Conservation (phyloP, 1,140 invertebrate genomes). For the Atta cephalotes region DNA sequence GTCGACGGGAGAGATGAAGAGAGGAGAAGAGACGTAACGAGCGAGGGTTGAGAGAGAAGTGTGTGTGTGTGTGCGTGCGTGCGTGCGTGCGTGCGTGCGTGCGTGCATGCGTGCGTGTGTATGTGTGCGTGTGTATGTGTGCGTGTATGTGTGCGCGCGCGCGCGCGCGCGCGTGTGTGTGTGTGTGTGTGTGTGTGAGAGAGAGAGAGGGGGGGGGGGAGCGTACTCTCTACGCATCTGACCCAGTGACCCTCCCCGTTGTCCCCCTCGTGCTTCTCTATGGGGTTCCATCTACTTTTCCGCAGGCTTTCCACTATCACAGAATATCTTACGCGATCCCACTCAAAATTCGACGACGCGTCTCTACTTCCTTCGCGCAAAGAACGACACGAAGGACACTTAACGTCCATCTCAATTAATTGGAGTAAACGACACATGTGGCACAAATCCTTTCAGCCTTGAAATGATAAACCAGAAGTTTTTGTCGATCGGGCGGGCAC, state of each 20-base stretch:
- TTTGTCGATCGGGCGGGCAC: not conserved
- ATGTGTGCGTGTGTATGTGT: no score
- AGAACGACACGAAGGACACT: conserved; percentile 30
- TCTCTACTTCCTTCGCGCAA: conserved; percentile 61
- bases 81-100: no score
- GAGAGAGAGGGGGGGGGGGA: conserved; percentile 64
- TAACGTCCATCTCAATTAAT: conserved; percentile 45
- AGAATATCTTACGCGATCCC: conserved; percentile 56
- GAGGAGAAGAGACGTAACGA: conserved; percentile 57
- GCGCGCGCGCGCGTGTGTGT: no score
- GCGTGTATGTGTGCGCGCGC: no score
- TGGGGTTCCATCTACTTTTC: conserved; percentile 49
- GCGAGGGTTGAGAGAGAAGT: conserved; percentile 62
- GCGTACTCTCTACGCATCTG: conserved; percentile 79
- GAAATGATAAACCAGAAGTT: not conserved
- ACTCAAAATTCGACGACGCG: conserved; percentile 69
- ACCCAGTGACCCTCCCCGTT: conserved; percentile 84
- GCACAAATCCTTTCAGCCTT: not conserved
- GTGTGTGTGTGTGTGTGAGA: not conserved
- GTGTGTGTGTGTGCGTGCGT: no score
- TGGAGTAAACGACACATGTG: not conserved
- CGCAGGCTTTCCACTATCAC: conserved; percentile 13
- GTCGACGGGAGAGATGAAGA: conserved; percentile 63
- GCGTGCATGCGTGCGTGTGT: no score
- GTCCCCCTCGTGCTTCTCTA: conserved; percentile 63